Base-by-base conservation (phyloP, 2,113 vertebrate species). In the Ceyx melanurus region DNA sequence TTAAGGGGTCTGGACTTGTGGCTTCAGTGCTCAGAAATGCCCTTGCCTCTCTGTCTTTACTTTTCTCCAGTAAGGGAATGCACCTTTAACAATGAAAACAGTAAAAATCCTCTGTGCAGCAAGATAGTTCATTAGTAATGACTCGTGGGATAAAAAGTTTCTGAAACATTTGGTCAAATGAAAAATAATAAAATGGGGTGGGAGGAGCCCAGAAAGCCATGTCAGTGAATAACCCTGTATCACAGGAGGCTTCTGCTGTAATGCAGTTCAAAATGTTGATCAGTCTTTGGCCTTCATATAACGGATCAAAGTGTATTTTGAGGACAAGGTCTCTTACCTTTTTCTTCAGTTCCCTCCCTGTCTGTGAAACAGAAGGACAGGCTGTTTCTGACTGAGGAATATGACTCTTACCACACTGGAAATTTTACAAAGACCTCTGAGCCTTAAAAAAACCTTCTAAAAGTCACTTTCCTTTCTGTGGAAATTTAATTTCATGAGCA, bases 381-480 rank as follows among this genome's bases (percentile, higher is more conserved):
- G 33, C 28, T 70, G 6, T 71, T 90, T 89, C 54, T 87, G 35
- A 46, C 53, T 77, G 28, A 89, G 50, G 62, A 79, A 28, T 73
- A 82, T 77, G 62, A 91, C 62, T 23, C 18, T 74, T 70, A 73
- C 76, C 26, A 71, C n/a, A 53, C 35, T 77, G 64, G 82, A 92
- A 82, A 81, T 88, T 82, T 95, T 89, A 64, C 67, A 92, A 85
- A 92, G 64, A 43, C 82, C 67, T 89, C 50, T 82, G 66, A 81
- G 60, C 33, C 60, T 78, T 70, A 45, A 61, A 82, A 82, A 88
- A 60, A 46, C 46, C 21, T 42, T 89, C 62, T 81, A 53, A 82
- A 93, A 94, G 89, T 84, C 95, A 88, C 89, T 94, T 93, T 86
- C 60, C 62, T 90, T 66, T 94, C 51, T 91, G 51, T 94, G 87